Evolutionary conservation across 1,140 invertebrate genomes (phyloP), one percentile per base, ranked within the genome.

Genomic region (Eurosta solidaginis): DNA sequence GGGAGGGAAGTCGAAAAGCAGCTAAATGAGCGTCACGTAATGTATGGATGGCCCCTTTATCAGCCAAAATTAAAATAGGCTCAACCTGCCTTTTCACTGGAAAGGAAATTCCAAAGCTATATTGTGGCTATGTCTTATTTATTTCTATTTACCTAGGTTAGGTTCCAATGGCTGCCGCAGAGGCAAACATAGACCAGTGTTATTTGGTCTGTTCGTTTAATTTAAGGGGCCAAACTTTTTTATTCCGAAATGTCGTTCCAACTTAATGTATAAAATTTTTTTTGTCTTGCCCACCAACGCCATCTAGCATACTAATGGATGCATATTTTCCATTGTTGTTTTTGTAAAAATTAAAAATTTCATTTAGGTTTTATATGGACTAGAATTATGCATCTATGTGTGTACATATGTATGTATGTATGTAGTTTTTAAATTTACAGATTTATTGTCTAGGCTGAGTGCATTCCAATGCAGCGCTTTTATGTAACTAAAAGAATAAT

Each of bases 311-410:
- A 33, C 73, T 75, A 75, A 75, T 75, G 73, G 73, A 75, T 49
- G 12, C 22, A 29, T 63, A 63, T 63, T 63, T 36, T 59, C 27
- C 2, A 17, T 59, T 17, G 27, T 33, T 68, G 42, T 75, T 33
- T 20, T 75, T 75, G 45, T 45, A 33, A 49, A 75, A 75, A 49
- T 75, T 45, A 33, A 49, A 75, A 75, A 75, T 75, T 75, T 40
- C 44, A 75, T 47, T 14, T 49, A 17, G 36, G 42, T 47, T 75
- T 75, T 75, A 29, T 45, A 27, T 47, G 45, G 9, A 47, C 45
- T 47, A 17, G 45, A 47, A 9, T 47, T 17, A 47, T 47, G n/a
- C 17, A 17, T 47, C 9, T 47, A 47, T 47, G 45, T 47, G 17
- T 47, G 17, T 47, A 47, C 9, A 17, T 47, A 47, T 47, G 45